These are phyloP conservation scores for Penaeus indicus DNA, from an alignment of 1,140 invertebrate genomes.

Conservation along the genomic window DNA sequence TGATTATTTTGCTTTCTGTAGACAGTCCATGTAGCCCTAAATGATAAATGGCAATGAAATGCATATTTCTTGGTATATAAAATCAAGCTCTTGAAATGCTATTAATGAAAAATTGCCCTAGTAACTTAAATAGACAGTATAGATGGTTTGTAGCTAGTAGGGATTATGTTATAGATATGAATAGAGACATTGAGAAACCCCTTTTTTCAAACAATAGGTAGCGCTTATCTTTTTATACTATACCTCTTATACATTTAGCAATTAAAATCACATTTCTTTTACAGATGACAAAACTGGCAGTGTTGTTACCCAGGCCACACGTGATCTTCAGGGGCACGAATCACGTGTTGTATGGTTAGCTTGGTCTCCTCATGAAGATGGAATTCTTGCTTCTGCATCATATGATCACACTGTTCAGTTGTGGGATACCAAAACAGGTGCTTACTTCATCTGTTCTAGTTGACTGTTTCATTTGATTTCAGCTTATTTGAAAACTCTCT, in stretches of 20 bases:
- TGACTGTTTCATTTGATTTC: neutral
- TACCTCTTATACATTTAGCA: neutral
- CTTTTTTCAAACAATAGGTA: neutral
- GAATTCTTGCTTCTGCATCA: slow-evolving; percentile 58
- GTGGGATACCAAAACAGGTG: slow-evolving; percentile 63
- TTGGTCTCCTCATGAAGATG: slow-evolving; percentile 54
- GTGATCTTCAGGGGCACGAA: slow-evolving; percentile 56
- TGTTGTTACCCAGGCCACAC: slow-evolving; percentile 51
- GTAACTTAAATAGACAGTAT: too few species aligned
- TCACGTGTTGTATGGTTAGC: slow-evolving; percentile 59
- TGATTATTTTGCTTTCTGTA: too few species aligned
- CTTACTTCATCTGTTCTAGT: neutral
- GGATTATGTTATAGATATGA: too few species aligned
- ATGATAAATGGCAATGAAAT: too few species aligned
- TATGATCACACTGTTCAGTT: slow-evolving; percentile 65
- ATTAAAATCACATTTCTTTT: neutral
- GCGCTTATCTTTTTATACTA: neutral
- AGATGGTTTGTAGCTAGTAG: too few species aligned
- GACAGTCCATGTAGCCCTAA: too few species aligned
- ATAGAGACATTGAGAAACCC: too few species aligned
- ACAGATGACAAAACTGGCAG: neutral
- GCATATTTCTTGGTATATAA: too few species aligned
- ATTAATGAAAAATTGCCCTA: too few species aligned
- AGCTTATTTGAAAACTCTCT: neutral
- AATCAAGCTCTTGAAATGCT: too few species aligned